Conservation (phyloP, 1,140 invertebrate genomes). For the Oscheius sp. region DNA sequence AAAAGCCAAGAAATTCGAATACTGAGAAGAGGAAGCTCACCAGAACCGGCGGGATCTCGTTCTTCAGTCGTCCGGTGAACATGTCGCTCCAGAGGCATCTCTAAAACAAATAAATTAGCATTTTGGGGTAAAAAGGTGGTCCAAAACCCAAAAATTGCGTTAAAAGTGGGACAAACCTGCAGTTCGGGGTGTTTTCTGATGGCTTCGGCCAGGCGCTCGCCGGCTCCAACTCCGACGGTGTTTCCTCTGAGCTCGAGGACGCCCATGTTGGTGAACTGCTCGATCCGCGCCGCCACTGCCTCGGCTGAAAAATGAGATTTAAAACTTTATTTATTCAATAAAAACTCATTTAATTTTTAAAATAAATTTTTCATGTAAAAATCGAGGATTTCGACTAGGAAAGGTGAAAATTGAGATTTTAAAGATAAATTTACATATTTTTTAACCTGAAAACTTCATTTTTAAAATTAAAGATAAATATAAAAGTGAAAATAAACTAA, state of each 20-base stretch:
- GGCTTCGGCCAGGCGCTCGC: conserved; percentile 49
- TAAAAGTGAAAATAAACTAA: background rate
- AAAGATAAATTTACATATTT: no score
- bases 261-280: conserved; percentile 13
- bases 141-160: no score
- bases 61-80: conserved; percentile 88
- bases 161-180: conserved; percentile 26
- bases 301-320: conserved; percentile 37
- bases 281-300: conserved; percentile 38
- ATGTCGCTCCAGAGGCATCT: conserved; percentile 80
- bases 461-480: no score
- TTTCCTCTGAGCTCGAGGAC: conserved; percentile 50
- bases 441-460: no score
- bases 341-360: no score
- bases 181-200: conserved; percentile 40
- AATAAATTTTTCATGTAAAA: no score
- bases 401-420: no score
- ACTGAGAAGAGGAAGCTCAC: conserved; percentile 63
- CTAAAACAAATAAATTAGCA: conserved; percentile 12
- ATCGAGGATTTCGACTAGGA: no score
- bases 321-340: background rate
- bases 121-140: background rate
- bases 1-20: conserved; percentile 32
- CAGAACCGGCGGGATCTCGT: conserved; percentile 87
- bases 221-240: conserved; percentile 48